Percentiles rank a stretch among this genome's conserved stretches.
These are phyloP conservation scores for Dicranocentrus wangi DNA, from an alignment of 2,888 invertebrate species.

Conservation along the genomic window DNA sequence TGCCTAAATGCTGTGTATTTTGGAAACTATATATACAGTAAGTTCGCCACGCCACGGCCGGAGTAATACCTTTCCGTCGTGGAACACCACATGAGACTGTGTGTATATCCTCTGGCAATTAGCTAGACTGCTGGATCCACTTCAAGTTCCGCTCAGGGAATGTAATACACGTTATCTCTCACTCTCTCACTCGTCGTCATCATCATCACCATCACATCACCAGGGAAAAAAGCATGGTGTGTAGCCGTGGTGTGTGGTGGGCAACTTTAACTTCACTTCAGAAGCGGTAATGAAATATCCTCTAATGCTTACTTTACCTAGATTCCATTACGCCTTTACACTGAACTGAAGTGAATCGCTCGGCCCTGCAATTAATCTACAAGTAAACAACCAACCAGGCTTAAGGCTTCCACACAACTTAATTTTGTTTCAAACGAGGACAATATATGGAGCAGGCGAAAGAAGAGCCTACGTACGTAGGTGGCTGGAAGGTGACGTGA, in stretches of 20 bases:
- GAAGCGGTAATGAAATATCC: slow-evolving; percentile 36
- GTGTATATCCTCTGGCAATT: slow-evolving; percentile 44
- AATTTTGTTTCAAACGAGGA: background rate
- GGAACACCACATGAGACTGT: slow-evolving; percentile 30
- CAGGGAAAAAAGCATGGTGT: background rate
- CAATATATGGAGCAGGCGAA: too few species aligned
- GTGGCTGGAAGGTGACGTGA: background rate
- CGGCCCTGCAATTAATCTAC: slow-evolving; percentile 46
- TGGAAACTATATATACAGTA: background rate
- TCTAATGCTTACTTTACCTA: slow-evolving; percentile 26
- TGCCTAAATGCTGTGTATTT: background rate
- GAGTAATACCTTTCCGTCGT: background rate
- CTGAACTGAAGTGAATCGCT: too few species aligned
- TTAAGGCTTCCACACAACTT: background rate
- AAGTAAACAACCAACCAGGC: slow-evolving; percentile 36
- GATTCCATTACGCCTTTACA: slow-evolving; percentile 13
- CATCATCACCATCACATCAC: too few species aligned
- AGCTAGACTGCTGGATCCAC: slow-evolving; percentile 7
- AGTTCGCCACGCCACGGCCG: background rate
- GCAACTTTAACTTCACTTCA: background rate
- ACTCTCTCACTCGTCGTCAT: slow-evolving; percentile 4
- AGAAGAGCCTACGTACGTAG: too few species aligned
- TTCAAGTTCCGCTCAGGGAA: background rate
- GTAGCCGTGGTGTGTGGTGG: background rate
- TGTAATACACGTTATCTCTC: background rate